phyloP scores from a whole-genome alignment of 2,888 invertebrate genomes.

The Prosopocoilus inquinatus region DNA sequence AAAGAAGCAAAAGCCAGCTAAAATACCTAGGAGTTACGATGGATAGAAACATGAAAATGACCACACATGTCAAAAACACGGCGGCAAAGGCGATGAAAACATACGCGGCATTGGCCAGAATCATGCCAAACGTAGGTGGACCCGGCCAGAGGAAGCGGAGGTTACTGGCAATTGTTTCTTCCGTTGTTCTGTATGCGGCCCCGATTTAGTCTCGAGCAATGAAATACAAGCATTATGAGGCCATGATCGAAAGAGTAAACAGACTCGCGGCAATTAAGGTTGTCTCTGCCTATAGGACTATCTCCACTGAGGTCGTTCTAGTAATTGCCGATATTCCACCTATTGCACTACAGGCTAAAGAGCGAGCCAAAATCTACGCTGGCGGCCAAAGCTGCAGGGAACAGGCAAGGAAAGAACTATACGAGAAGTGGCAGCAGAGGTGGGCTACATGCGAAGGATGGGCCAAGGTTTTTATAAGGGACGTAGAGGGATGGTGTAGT shows the following conservation, averaged over 20 bases:
- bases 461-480: no score
- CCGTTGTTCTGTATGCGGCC: no score
- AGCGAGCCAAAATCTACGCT: no score
- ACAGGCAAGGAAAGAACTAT: no score
- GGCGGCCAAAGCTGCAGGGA: no score
- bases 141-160: constrained; percentile 5
- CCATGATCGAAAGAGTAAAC: background rate
- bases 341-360: no score
- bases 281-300: constrained; percentile 9
- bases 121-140: constrained; percentile 6
- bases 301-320: background rate
- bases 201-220: constrained; percentile 6
- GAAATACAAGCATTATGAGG: background rate
- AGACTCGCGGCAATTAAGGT: constrained; percentile 4
- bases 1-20: constrained; percentile 1
- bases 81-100: background rate
- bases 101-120: constrained; percentile 1
- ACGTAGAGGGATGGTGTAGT: constrained; percentile 6
- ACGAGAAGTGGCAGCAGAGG: constrained; percentile 6
- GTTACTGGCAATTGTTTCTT: constrained; percentile 1
- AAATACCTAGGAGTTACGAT: constrained; percentile 10
- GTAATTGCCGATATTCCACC: no score
- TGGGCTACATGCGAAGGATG: constrained; percentile 7
- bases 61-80: background rate
- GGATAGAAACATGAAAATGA: constrained; percentile 4